Percentiles rank a stretch among this genome's conserved stretches.
Evolutionary conservation across 2,113 vertebrate species (phyloP).

Genomic region (mouse (Mus musculus)): DNA sequence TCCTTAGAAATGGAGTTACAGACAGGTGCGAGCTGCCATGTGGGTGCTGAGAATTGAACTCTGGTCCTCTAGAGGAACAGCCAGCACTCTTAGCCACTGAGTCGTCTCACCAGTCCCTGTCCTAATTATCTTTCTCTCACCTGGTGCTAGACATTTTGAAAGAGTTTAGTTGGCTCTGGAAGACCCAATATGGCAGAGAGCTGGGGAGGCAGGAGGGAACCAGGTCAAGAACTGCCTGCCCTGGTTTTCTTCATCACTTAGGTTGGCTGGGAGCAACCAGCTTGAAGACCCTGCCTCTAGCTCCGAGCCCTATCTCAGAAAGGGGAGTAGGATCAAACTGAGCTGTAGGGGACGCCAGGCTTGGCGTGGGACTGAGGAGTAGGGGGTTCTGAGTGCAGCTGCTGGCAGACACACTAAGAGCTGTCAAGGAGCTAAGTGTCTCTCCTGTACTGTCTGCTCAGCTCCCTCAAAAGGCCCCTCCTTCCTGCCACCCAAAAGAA

Average conservation of each 20-base stretch:
- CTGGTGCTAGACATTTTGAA: neutral
- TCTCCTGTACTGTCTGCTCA: rapidly evolving
- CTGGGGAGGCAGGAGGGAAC: neutral
- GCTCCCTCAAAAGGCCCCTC: neutral
- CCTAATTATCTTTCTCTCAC: constrained; percentile 1
- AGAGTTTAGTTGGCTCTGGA: constrained; percentile 42
- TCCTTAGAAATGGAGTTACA: neutral
- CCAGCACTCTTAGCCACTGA: neutral
- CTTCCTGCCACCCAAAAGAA: neutral
- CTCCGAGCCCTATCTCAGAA: neutral
- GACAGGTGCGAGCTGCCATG: neutral
- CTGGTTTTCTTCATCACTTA: constrained; percentile 13
- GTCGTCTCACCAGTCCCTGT: neutral
- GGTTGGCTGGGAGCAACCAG: neutral
- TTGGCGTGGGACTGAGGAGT: neutral
- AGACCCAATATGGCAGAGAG: neutral
- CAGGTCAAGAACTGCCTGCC: constrained; percentile 37
- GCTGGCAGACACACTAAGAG: neutral
- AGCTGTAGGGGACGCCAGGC: neutral
- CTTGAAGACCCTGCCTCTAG: neutral
- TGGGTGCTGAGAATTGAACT: neutral
- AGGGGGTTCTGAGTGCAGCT: rapidly evolving
- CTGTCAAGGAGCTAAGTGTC: neutral
- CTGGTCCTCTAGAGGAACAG: neutral
- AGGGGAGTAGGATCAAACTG: neutral